Conservation (phyloP, 2,113 vertebrate species). For the Nerophis lumbriciformis region DNA sequence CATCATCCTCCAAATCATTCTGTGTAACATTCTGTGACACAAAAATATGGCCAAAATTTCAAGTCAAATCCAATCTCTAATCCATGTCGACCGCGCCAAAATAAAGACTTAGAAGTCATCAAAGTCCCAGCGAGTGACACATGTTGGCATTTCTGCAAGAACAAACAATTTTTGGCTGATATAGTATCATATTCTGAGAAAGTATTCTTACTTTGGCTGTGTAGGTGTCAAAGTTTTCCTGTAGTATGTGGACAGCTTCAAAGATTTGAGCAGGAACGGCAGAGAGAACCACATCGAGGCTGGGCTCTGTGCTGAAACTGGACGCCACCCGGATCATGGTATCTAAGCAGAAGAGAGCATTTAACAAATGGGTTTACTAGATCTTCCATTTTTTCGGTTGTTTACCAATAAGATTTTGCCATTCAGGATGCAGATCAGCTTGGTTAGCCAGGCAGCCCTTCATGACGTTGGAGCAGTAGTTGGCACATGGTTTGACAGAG, state of each 20-base stretch:
- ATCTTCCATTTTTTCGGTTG: background rate
- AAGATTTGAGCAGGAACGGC: slow-evolving; percentile 80
- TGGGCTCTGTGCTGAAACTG: slow-evolving; percentile 80
- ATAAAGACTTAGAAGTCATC: background rate
- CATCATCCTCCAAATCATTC: no score
- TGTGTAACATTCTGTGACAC: background rate
- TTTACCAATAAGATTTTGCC: slow-evolving; percentile 87
- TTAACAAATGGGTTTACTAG: background rate
- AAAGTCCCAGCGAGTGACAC: background rate
- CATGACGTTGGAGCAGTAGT: slow-evolving; percentile 88
- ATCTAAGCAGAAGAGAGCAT: slow-evolving; percentile 59
- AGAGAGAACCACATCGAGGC: slow-evolving; percentile 79
- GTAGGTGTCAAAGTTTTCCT: slow-evolving; percentile 80
- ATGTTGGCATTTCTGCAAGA: background rate
- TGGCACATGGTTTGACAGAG: slow-evolving; percentile 78
- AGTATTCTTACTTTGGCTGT: slow-evolving; percentile 74
- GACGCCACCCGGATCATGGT: slow-evolving; percentile 83
- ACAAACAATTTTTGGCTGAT: background rate
- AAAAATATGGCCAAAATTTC: background rate
- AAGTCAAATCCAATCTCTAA: background rate
- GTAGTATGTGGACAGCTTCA: slow-evolving; percentile 79
- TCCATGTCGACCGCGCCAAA: background rate
- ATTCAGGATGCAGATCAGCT: slow-evolving; percentile 86
- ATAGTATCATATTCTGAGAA: no score
- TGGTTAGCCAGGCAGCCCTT: slow-evolving; percentile 96